Evolutionary conservation across 1,140 invertebrate species (phyloP).

Genomic region (Drosophila malerkotliana): DNA sequence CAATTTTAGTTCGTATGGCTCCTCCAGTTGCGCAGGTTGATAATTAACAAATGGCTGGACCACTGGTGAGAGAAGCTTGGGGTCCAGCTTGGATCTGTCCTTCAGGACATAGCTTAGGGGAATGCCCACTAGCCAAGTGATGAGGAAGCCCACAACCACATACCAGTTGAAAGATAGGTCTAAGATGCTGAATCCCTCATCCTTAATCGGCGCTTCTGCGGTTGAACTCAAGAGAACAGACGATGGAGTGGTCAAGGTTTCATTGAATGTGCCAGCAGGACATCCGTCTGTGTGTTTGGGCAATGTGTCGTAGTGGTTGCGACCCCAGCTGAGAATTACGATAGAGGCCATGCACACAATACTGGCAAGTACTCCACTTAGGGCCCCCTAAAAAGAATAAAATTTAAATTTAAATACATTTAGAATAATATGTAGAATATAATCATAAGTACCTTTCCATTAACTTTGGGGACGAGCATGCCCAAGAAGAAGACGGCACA

Average conservation of each 20-base stretch:
- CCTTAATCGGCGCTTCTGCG: neutral
- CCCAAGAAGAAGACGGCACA: slow-evolving; percentile 90
- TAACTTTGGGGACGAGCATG: slow-evolving; percentile 89
- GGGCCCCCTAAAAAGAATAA: slow-evolving; percentile 85
- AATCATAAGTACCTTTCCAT: slow-evolving; percentile 85
- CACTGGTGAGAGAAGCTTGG: slow-evolving; percentile 83
- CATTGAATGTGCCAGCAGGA: slow-evolving; percentile 50
- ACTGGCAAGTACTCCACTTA: slow-evolving; percentile 87
- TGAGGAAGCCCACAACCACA: slow-evolving; percentile 86
- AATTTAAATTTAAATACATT: neutral
- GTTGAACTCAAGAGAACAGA: slow-evolving; percentile 2
- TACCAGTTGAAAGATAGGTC: slow-evolving; percentile 87
- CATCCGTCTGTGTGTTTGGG: slow-evolving; percentile 86
- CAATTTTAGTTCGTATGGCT: slow-evolving; percentile 46
- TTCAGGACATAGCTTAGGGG: slow-evolving; percentile 79
- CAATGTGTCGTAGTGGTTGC: slow-evolving; percentile 78
- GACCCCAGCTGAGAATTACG: slow-evolving; percentile 88
- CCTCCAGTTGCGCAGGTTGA: slow-evolving; percentile 46
- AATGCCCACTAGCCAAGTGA: slow-evolving; percentile 86
- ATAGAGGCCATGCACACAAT: slow-evolving; percentile 89
- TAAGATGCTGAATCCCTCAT: slow-evolving; percentile 84
- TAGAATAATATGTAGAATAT: neutral
- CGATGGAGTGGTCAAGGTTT: neutral
- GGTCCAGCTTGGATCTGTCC: slow-evolving; percentile 67
- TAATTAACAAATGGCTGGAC: slow-evolving; percentile 58